Conservation (phyloP, 1,140 invertebrate species). For the Hydropsyche tenuis region DNA sequence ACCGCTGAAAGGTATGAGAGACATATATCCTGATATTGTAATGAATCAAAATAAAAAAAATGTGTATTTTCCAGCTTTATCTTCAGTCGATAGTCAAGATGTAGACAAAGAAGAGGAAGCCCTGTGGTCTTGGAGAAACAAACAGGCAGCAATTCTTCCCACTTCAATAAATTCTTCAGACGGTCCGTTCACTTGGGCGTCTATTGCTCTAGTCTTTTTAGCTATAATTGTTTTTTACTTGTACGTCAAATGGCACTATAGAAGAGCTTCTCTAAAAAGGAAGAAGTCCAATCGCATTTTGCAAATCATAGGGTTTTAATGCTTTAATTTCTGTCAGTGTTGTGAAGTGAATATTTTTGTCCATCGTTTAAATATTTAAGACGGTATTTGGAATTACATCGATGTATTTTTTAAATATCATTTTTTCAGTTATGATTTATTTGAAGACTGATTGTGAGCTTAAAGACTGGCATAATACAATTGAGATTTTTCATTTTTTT, state of each 20-base stretch:
- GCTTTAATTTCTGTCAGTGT: no score
- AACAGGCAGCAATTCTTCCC: constrained; percentile 39
- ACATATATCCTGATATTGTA: not conserved
- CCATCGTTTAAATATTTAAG: no score
- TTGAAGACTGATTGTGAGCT: no score
- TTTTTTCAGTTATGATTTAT: no score
- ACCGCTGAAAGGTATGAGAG: constrained; percentile 41
- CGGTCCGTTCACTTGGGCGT: constrained; percentile 39
- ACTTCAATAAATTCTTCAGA: constrained; percentile 29
- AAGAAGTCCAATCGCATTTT: constrained; percentile 31
- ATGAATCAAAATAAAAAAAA: not conserved
- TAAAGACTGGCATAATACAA: no score
- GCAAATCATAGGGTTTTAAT: constrained; percentile 29
- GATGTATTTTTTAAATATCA: no score
- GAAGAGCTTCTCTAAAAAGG: constrained; percentile 27
- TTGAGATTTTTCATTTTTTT: no score
- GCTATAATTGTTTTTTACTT: constrained; percentile 36
- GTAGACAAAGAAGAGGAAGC: constrained; percentile 41
- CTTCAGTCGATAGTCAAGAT: constrained; percentile 34
- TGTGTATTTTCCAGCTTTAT: constrained; percentile 21
- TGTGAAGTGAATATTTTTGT: no score
- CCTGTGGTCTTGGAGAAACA: constrained; percentile 47
- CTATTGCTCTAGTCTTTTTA: constrained; percentile 37
- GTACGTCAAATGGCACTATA: constrained; percentile 29
- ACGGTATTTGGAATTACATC: no score